Conservation (phyloP, 2,888 invertebrate species). For the Malthinus flaveolus region DNA sequence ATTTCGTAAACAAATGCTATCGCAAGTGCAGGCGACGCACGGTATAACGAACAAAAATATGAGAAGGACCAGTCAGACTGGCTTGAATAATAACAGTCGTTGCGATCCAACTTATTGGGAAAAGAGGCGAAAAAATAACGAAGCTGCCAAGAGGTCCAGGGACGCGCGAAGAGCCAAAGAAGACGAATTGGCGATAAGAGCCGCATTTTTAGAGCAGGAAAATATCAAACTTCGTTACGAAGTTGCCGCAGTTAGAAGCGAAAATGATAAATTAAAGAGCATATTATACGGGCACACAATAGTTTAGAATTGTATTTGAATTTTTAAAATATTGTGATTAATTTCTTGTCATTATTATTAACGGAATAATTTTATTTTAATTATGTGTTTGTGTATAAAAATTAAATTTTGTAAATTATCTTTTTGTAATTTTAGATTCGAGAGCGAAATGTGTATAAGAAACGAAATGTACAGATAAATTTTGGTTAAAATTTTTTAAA, state of each 20-base stretch:
- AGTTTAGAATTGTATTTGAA: too few species aligned
- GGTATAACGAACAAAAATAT: slow-evolving; percentile 69
- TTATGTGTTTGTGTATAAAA: too few species aligned
- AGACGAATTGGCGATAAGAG: slow-evolving; percentile 87
- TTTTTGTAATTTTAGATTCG: too few species aligned
- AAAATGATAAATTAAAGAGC: slow-evolving; percentile 39
- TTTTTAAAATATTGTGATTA: too few species aligned
- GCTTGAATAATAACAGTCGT: slow-evolving; percentile 33
- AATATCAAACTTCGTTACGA: slow-evolving; percentile 77
- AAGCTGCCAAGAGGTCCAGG: slow-evolving; percentile 91
- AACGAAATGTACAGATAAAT: too few species aligned
- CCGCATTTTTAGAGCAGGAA: slow-evolving; percentile 85
- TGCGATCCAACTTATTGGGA: slow-evolving; percentile 84
- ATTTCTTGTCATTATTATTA: too few species aligned
- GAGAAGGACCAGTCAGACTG: slow-evolving; percentile 56
- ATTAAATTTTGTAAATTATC: too few species aligned
- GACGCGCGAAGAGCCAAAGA: slow-evolving; percentile 89
- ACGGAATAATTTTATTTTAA: too few species aligned
- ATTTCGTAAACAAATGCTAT: slow-evolving; percentile 70
- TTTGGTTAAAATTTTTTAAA: too few species aligned
- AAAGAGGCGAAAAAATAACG: slow-evolving; percentile 88
- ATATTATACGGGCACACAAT: too few species aligned
- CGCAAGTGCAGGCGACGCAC: slow-evolving; percentile 64
- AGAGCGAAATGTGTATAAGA: too few species aligned
- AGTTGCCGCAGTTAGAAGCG: slow-evolving; percentile 41